These are phyloP conservation scores for Plectropomus leopardus DNA, from an alignment of 2,113 vertebrate genomes.

Conservation along the genomic window DNA sequence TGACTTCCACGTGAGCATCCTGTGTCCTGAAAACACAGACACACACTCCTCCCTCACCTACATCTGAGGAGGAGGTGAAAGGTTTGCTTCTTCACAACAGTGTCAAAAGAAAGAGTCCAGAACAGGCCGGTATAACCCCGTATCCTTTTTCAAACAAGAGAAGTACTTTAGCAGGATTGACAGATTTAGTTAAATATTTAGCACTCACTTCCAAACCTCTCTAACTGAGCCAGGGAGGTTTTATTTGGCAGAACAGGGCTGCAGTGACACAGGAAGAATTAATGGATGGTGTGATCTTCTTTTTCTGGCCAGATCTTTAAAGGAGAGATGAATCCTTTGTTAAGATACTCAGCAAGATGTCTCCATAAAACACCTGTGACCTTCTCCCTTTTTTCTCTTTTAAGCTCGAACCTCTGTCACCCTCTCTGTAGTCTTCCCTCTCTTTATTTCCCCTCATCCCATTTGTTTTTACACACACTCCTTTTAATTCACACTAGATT, in stretches of 20 bases:
- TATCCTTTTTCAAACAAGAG: constrained; percentile 43
- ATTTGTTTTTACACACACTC: not conserved
- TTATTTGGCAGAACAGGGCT: constrained; percentile 25
- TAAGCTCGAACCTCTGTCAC: constrained; percentile 8
- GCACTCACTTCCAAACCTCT: constrained; percentile 33
- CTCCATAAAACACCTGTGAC: constrained; percentile 76
- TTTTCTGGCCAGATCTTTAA: constrained; percentile 52
- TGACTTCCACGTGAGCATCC: not conserved
- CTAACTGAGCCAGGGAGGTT: constrained; percentile 28
- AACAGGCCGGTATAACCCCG: constrained; percentile 31
- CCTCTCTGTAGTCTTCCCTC: not conserved
- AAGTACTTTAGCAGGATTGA: constrained; percentile 31
- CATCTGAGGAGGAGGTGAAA: constrained; percentile 23
- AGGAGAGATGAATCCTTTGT: constrained; percentile 56
- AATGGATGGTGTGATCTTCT: constrained; percentile 56
- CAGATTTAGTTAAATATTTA: constrained; percentile 60
- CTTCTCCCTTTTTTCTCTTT: constrained; percentile 52
- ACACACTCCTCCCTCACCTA: not conserved
- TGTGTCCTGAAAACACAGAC: not conserved
- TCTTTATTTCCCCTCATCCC: not conserved
- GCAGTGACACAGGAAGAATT: constrained; percentile 45
- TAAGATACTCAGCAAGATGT: constrained; percentile 38
- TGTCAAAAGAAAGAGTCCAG: constrained; percentile 15
- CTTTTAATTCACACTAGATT: not conserved
- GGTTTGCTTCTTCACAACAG: constrained; percentile 6